Conservation (phyloP, 2,797 vertebrate species). For the Vireo griseus region DNA sequence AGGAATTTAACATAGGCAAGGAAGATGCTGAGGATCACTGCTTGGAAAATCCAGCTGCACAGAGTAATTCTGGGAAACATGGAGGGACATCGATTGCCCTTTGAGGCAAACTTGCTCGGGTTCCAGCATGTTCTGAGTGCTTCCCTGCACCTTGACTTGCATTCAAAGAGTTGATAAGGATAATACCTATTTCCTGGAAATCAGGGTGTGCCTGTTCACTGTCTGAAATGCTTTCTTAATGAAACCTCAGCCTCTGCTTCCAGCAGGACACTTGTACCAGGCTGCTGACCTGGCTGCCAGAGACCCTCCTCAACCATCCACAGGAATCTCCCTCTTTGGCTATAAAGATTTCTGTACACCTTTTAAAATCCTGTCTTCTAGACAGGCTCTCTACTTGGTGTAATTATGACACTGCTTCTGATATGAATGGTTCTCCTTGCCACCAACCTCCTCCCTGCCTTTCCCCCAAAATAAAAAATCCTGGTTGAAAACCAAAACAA, state of each 20-base stretch:
- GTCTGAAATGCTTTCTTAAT: neutral
- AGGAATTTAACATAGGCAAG: neutral
- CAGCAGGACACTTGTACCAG: neutral
- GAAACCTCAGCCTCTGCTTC: neutral
- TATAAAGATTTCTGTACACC: neutral
- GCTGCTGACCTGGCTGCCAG: rapidly evolving
- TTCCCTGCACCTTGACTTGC: neutral
- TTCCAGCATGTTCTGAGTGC: neutral
- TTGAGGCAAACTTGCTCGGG: neutral
- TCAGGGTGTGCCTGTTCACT: neutral
- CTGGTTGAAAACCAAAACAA: slow-evolving; percentile 60
- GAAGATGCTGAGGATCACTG: neutral
- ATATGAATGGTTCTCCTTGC: neutral
- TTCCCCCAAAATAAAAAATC: slow-evolving; percentile 9
- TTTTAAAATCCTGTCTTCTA: neutral
- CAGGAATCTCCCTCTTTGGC: neutral
- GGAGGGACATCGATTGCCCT: rapidly evolving
- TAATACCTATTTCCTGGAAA: neutral
- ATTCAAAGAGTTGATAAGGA: neutral
- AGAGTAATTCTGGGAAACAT: neutral
- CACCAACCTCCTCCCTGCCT: neutral
- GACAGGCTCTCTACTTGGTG: neutral
- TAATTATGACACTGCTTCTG: neutral
- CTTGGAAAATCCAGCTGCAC: neutral
- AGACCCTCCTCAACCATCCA: neutral